Percentiles rank a stretch among this genome's conserved stretches.
These are phyloP conservation scores for Linhomoeus sp. DNA, from an alignment of 2,888 invertebrate species.

Conservation along the genomic window DNA sequence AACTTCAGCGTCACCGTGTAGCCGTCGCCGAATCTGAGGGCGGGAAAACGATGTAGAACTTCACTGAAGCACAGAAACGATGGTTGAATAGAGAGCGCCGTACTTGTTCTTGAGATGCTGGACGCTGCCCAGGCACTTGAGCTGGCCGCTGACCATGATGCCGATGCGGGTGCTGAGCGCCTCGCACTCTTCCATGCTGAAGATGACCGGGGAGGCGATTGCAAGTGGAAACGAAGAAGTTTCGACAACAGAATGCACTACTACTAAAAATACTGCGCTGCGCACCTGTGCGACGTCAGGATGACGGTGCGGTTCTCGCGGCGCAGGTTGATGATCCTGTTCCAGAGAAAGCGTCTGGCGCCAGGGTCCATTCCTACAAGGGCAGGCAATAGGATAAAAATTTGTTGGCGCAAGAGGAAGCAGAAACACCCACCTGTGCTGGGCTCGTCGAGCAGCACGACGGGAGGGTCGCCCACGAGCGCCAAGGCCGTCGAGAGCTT, in stretches of 20 bases:
- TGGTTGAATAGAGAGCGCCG: too few species aligned
- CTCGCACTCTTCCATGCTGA: slow-evolving; percentile 21
- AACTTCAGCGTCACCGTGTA: slow-evolving; percentile 28
- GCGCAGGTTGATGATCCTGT: slow-evolving; percentile 38
- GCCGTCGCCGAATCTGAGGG: slow-evolving; percentile 28
- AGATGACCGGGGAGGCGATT: too few species aligned
- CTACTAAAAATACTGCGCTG: too few species aligned
- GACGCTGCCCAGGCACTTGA: slow-evolving; percentile 20
- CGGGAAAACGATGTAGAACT: too few species aligned
- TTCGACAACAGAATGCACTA: too few species aligned
- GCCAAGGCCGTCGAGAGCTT: slow-evolving; percentile 61
- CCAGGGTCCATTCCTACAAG: slow-evolving; percentile 38
- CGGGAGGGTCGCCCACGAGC: slow-evolving; percentile 46
- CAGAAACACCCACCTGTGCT: slow-evolving; percentile 11
- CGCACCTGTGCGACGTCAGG: slow-evolving; percentile 36
- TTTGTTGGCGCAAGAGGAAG: too few species aligned
- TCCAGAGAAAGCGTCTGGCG: slow-evolving; percentile 44
- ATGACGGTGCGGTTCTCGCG: slow-evolving; percentile 30
- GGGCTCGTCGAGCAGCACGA: slow-evolving; percentile 41
- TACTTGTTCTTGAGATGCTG: slow-evolving; percentile 22
- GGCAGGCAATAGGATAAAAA: too few species aligned
- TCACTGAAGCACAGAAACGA: too few species aligned
- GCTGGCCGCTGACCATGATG: slow-evolving; percentile 22
- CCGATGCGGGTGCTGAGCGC: slow-evolving; percentile 21
- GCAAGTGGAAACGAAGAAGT: too few species aligned